phyloP scores from a whole-genome alignment of 2,888 invertebrate species.

The Mylabris sibirica region DNA sequence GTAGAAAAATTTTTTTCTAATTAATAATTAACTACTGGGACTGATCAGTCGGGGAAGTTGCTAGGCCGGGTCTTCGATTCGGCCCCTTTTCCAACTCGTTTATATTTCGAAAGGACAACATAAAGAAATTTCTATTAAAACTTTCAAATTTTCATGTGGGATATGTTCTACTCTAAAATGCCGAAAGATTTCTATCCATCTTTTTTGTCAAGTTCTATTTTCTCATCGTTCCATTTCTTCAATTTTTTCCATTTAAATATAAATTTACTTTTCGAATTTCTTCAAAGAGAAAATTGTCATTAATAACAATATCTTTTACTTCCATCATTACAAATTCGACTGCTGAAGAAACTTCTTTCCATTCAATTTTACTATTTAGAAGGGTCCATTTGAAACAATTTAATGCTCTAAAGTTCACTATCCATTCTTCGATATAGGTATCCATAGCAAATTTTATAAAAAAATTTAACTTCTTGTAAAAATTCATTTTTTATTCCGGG shows the following conservation, averaged over 20 bases:
- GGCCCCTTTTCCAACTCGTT: too few species aligned
- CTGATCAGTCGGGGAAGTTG: too few species aligned
- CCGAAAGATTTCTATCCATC: constrained; percentile 33
- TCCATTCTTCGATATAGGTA: constrained; percentile 27
- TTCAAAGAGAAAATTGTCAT: constrained; percentile 35
- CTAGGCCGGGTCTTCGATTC: too few species aligned
- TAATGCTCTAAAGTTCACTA: constrained; percentile 24
- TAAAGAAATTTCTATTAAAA: constrained; percentile 40
- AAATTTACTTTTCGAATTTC: constrained; percentile 36
- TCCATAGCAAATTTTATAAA: constrained; percentile 29
- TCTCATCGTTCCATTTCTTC: constrained; percentile 38
- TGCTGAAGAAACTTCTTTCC: constrained; percentile 28
- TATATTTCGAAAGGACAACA: too few species aligned
- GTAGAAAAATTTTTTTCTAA: too few species aligned
- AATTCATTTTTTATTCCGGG: constrained; percentile 27
- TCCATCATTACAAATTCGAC: constrained; percentile 31
- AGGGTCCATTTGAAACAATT: constrained; percentile 22
- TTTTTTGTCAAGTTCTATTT: constrained; percentile 39
- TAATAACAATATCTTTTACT: constrained; percentile 35
- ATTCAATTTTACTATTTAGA: constrained; percentile 25
- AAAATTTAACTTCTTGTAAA: constrained; percentile 28
- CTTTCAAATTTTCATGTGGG: constrained; percentile 40
- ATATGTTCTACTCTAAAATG: constrained; percentile 38
- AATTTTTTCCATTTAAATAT: constrained; percentile 35
- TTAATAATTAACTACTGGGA: too few species aligned